Conservation (phyloP, 1,140 invertebrate species). For the Globodera rostochiensis region DNA sequence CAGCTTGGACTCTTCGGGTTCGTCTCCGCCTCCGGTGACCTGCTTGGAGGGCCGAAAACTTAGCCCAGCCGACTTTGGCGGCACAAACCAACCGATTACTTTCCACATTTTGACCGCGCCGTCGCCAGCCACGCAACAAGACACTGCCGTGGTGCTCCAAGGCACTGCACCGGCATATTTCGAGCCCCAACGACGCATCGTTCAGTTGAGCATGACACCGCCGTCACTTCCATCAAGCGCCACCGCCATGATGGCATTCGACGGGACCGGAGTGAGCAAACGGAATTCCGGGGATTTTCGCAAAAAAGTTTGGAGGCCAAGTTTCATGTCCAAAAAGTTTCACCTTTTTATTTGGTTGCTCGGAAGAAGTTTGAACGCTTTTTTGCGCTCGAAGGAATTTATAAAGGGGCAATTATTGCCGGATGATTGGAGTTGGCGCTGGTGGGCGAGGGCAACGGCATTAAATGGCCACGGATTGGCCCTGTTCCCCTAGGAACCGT, state of each 20-base stretch:
- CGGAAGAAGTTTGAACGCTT: background rate
- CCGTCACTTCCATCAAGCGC: background rate
- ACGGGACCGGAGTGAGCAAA: constrained; percentile 19
- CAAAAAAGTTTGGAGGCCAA: background rate
- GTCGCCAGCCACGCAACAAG: constrained; percentile 6
- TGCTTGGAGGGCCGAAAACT: constrained; percentile 9
- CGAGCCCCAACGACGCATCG: background rate
- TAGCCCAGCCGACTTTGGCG: background rate
- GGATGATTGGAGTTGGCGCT: background rate
- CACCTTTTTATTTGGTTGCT: background rate
- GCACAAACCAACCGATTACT: constrained; percentile 7
- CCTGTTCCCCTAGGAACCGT: constrained; percentile 1
- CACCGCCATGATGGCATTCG: background rate
- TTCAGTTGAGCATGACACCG: constrained; percentile 2
- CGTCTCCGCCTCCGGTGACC: background rate
- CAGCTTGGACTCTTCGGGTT: constrained; percentile 19
- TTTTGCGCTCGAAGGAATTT: background rate
- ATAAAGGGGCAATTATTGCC: background rate
- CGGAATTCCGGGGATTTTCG: background rate
- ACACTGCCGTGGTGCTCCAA: background rate
- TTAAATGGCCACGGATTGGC: background rate
- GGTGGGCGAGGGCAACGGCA: background rate
- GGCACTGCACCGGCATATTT: background rate
- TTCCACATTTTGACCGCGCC: constrained; percentile 28
- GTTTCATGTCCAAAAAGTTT: background rate